phyloP scores from a whole-genome alignment of 2,888 invertebrate species.

The Drosophila melanocephala region DNA sequence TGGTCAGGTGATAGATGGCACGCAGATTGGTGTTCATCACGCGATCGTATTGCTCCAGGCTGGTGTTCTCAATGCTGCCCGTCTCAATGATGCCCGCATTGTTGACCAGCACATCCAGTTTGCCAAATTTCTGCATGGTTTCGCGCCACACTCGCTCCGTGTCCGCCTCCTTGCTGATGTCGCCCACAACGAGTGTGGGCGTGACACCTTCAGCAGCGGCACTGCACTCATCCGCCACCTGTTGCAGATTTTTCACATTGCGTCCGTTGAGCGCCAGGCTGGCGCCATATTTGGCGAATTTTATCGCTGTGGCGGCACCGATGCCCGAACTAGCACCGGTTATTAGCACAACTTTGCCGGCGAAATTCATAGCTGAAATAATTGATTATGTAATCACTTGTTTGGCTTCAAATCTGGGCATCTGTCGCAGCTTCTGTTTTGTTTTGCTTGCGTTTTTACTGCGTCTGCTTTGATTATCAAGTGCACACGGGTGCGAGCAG shows the following conservation, averaged over 20 bases:
- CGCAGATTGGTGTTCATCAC: conserved; percentile 96
- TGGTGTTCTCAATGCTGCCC: conserved; percentile 94
- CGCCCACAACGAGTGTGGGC: conserved; percentile 87
- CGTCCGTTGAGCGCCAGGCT: conserved; percentile 89
- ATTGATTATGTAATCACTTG: conserved; percentile 52
- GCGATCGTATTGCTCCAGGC: conserved; percentile 94
- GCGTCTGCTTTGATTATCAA: conserved; percentile 34
- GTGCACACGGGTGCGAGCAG: conserved; percentile 14
- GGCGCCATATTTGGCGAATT: conserved; percentile 89
- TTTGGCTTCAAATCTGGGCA: conserved; percentile 26
- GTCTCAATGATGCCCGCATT: conserved; percentile 94
- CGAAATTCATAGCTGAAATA: conserved; percentile 86
- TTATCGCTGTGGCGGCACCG: conserved; percentile 89
- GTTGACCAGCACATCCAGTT: conserved; percentile 94
- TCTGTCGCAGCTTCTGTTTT: conserved; percentile 30
- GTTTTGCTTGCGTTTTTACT: conserved; percentile 16
- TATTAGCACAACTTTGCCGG: conserved; percentile 88
- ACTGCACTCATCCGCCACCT: conserved; percentile 87
- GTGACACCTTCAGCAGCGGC: conserved; percentile 54
- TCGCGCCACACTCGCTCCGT: conserved; percentile 90
- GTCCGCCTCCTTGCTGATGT: conserved; percentile 91
- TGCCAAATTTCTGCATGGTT: conserved; percentile 91
- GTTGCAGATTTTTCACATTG: conserved; percentile 88
- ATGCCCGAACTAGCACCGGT: conserved; percentile 92
- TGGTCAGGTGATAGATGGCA: conserved; percentile 92